Evolutionary conservation across 2,797 vertebrate species (phyloP).

Genomic region (Stomatorhinus walkeri): DNA sequence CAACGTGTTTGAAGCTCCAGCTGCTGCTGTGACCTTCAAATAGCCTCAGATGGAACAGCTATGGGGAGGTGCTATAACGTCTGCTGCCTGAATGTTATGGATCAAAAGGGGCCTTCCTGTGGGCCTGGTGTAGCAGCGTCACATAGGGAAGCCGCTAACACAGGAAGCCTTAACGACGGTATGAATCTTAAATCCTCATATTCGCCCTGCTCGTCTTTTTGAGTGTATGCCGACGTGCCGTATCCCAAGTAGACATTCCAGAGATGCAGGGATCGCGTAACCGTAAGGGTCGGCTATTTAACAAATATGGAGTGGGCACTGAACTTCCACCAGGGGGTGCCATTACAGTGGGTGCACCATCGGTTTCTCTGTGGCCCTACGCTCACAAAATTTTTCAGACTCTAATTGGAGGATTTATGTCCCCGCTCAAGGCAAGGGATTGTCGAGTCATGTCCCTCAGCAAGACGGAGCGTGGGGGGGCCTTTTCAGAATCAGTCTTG

Average conservation of each 20-base stretch:
- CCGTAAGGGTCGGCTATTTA: neutral
- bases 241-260: neutral
- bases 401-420: conserved; percentile 18
- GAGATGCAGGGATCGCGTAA: neutral
- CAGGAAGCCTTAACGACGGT: neutral
- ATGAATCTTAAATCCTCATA: neutral
- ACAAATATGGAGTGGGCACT: neutral
- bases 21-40: neutral
- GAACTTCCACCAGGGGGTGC: neutral
- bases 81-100: neutral
- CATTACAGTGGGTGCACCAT: neutral
- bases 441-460: neutral
- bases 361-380: neutral
- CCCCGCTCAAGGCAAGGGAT: neutral
- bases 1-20: neutral
- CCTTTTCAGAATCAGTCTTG: neutral
- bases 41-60: neutral
- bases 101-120: neutral
- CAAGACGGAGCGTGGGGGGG: neutral
- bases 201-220: neutral
- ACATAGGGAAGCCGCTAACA: neutral
- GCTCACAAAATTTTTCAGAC: neutral
- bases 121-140: neutral
- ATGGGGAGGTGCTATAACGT: neutral
- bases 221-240: neutral